These are phyloP conservation scores for Himalopsyche anomala DNA, from an alignment of 2,888 invertebrate species.

Conservation along the genomic window DNA sequence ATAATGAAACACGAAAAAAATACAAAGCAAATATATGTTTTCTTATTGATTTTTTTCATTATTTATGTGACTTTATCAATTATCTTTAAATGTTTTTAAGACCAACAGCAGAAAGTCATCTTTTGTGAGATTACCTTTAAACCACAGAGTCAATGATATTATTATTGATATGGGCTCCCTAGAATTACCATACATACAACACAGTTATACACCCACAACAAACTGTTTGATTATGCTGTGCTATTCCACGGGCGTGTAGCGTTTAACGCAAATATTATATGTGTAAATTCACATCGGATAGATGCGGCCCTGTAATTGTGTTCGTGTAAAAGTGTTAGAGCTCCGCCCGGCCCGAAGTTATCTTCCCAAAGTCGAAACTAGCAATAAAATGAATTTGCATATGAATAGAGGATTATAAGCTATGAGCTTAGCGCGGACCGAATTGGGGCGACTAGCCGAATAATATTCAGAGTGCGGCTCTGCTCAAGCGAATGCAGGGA, in stretches of 20 bases:
- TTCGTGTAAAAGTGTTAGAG: constrained; percentile 43
- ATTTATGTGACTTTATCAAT: too few species aligned
- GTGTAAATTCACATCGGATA: constrained; percentile 48
- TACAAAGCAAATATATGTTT: too few species aligned
- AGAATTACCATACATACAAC: constrained; percentile 54
- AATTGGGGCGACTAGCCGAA: constrained; percentile 39
- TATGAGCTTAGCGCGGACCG: constrained; percentile 45
- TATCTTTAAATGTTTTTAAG: neutral
- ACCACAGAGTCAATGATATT: constrained; percentile 15
- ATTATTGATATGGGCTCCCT: constrained; percentile 45
- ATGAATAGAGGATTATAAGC: constrained; percentile 65
- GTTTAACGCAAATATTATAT: constrained; percentile 51
- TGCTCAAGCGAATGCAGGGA: constrained; percentile 23
- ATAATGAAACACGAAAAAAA: too few species aligned
- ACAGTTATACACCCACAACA: constrained; percentile 58
- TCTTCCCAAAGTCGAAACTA: constrained; percentile 64
- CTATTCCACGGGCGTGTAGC: constrained; percentile 44
- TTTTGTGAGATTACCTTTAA: neutral
- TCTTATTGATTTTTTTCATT: too few species aligned
- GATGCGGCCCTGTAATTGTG: constrained; percentile 46
- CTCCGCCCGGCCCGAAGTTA: constrained; percentile 52
- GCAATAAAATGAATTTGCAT: constrained; percentile 66
- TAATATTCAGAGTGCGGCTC: neutral
- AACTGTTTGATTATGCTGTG: constrained; percentile 61
- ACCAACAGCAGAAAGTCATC: neutral